phyloP scores from a whole-genome alignment of 2,797 vertebrate genomes.

The Aldrovandia affinis region DNA sequence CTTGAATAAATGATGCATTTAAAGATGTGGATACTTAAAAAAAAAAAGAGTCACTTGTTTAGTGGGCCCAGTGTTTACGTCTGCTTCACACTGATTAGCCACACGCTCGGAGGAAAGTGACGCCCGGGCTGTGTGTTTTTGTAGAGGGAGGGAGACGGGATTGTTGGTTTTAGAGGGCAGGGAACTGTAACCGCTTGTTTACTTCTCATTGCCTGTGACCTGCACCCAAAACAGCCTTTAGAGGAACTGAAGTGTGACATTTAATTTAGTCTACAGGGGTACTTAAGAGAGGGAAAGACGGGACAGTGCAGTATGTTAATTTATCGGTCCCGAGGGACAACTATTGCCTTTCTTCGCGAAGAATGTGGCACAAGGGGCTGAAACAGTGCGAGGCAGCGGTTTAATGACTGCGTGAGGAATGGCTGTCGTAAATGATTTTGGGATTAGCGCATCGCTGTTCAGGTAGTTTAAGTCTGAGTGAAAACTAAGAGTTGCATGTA shows the following conservation, averaged over 20 bases:
- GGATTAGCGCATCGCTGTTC: too few species aligned
- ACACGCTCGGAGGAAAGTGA: neutral
- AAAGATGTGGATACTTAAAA: too few species aligned
- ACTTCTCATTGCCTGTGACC: neutral
- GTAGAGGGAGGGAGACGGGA: neutral
- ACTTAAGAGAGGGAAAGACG: neutral
- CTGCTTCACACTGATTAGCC: neutral
- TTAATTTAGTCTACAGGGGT: neutral
- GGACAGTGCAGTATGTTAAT: neutral
- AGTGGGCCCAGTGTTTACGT: too few species aligned
- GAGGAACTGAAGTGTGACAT: neutral
- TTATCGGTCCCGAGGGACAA: too few species aligned
- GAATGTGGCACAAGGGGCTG: neutral
- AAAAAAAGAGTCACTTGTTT: too few species aligned
- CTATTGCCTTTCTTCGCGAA: neutral
- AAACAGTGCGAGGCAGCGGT: too few species aligned
- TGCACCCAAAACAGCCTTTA: neutral
- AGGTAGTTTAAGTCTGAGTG: too few species aligned
- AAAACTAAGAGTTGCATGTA: too few species aligned
- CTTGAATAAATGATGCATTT: too few species aligned
- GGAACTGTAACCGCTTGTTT: neutral
- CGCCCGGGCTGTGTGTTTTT: neutral
- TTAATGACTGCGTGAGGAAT: too few species aligned
- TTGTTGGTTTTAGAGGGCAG: neutral
- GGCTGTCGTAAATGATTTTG: too few species aligned